Conservation (phyloP, 2,113 vertebrate genomes). For the Bos javanicus region DNA sequence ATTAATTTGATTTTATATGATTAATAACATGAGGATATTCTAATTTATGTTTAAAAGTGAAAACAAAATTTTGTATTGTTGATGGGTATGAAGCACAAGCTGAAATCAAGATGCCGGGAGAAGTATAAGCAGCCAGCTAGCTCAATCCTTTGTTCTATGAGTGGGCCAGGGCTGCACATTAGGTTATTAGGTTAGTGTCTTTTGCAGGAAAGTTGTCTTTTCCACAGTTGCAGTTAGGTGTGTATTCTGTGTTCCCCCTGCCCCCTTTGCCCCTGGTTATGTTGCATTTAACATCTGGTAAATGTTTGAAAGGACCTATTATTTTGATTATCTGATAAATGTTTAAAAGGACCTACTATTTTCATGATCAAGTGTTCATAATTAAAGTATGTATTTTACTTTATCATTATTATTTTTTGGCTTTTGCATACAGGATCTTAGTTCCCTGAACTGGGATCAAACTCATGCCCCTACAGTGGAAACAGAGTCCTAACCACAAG, state of each 20-base stretch:
- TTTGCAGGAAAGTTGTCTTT: not conserved
- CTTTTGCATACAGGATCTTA: not conserved
- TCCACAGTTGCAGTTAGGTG: not conserved
- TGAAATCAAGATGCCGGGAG: not conserved
- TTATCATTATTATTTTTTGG: not conserved
- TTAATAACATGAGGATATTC: not conserved
- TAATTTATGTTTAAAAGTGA: not conserved
- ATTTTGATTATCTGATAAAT: not conserved
- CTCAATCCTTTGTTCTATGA: not conserved
- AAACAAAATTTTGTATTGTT: not conserved
- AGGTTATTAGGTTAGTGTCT: not conserved
- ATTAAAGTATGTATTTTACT: not conserved
- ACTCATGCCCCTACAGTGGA: not conserved
- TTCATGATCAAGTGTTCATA: not conserved
- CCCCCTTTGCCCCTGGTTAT: rapidly evolving
- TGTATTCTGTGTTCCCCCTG: rapidly evolving
- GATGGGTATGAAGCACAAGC: not conserved
- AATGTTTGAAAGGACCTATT: not conserved
- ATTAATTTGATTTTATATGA: not conserved
- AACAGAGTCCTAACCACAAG: not conserved
- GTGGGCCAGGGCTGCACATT: not conserved
- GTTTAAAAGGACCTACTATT: not conserved
- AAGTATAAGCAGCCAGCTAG: not conserved
- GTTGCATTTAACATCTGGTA: not conserved
- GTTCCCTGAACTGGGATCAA: not conserved